These are phyloP conservation scores for Rugalucina vietnamica DNA, from an alignment of 2,888 invertebrate species.

Conservation along the genomic window DNA sequence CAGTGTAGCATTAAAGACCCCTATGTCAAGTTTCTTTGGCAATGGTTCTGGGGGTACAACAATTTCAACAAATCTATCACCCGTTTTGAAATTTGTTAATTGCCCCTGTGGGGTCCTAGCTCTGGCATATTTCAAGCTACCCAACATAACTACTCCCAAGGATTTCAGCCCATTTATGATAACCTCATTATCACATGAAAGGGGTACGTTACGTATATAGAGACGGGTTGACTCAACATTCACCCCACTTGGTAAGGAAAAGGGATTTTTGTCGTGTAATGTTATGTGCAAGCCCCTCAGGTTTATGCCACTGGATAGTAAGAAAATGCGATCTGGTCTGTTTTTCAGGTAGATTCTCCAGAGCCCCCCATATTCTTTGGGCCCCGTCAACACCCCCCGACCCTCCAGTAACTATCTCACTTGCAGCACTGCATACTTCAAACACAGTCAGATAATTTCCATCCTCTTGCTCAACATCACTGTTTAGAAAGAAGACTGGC, in stretches of 20 bases:
- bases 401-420: not conserved
- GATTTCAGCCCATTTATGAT: not conserved
- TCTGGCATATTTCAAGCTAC: not conserved
- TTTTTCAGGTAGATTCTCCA: not conserved
- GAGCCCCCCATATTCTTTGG: not conserved
- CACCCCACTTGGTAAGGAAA: too few relatives aligned
- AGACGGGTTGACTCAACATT: not conserved
- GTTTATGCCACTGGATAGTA: not conserved
- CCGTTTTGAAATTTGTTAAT: too few relatives aligned
- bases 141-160: not conserved
- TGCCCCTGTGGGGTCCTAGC: not conserved
- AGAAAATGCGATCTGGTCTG: not conserved
- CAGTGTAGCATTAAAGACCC: not conserved
- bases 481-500: not conserved
- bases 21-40: not conserved
- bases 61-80: not conserved
- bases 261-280: not conserved
- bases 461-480: not conserved
- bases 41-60: not conserved
- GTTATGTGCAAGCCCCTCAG: not conserved
- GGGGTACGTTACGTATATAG: not conserved
- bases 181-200: not conserved
- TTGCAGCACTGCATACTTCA: not conserved
- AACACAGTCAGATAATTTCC: not conserved
- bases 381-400: not conserved